Percentiles rank a stretch among this genome's conserved stretches.
Evolutionary conservation across 1,140 invertebrate species (phyloP).

Genomic region (Hylaeus volcanicus): DNA sequence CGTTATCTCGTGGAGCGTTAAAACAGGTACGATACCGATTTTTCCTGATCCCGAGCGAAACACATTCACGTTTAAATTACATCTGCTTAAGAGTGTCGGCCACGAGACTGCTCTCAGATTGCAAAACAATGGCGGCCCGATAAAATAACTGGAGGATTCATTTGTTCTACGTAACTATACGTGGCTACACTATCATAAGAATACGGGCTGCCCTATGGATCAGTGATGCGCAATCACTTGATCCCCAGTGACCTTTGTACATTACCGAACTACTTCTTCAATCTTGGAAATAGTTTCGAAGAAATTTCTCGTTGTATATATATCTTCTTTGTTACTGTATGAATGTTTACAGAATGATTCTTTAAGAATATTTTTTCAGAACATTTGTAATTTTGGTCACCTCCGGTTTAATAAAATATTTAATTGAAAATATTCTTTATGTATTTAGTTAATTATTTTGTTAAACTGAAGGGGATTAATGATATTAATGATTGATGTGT

Average conservation of each 20-base stretch:
- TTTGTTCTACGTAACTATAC: constrained; percentile 58
- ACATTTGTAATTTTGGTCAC: too few species aligned
- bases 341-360: too few species aligned
- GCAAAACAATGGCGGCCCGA: constrained; percentile 48
- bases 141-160: constrained; percentile 56
- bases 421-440: too few species aligned
- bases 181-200: constrained; percentile 27
- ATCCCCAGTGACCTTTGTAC: background rate
- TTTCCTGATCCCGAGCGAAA: constrained; percentile 26
- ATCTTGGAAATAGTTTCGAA: background rate
- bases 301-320: background rate
- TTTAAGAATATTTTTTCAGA: too few species aligned
- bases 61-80: constrained; percentile 48
- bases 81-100: constrained; percentile 45
- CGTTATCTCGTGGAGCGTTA: constrained; percentile 38
- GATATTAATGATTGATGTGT: too few species aligned
- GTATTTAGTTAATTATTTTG: too few species aligned
- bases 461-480: too few species aligned
- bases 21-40: constrained; percentile 44
- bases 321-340: background rate
- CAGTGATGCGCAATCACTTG: constrained; percentile 40
- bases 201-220: constrained; percentile 19
- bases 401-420: too few species aligned
- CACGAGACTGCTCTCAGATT: constrained; percentile 36
- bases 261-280: background rate